Base-by-base conservation (phyloP, 2,888 invertebrate genomes). In the Junonia oenone region DNA sequence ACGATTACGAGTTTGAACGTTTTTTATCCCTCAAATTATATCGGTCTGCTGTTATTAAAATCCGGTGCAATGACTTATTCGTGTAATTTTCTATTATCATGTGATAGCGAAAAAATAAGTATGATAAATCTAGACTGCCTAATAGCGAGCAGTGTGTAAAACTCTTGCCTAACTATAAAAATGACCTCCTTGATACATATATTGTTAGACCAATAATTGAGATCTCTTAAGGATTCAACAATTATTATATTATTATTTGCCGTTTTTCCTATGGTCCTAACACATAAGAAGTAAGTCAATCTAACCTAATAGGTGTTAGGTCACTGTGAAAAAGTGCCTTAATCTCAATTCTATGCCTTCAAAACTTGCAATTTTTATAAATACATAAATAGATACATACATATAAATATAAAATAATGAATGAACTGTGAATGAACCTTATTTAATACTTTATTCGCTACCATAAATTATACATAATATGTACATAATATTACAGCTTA, bases 1-100 rank as follows among this genome's bases (percentile, higher is more conserved):
- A 59, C 45, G 59, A 59, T 59, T 54, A 45, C 54, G 59, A 59
- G 57, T 57, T 51, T 59, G 48, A 29, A 48, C 35, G 11, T 56
- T 29, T 48, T 19, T 6, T 49, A 45, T 27, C 37, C 19, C 13
- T 26, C 9, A 26, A 26, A 8, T 29, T 47, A 11, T 9, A 14
- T 13, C 6, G 31, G 13, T 14, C 6, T 40, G 29, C 29, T 19
- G 22, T 43, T 47, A 13, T 40, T 13, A 22, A 26, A 22, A 26
- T 17, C 52, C 58, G 49, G 52, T 56, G 56, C 58, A 59, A 59
- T 56, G 49, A 59, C 52, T 51, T 51, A 26, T 29, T 29, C 40
- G 6, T 26, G 17, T 5, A 35, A 37, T 43, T 46, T 15, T 38
- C n/a, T 17, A 33, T 22, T 22, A 22, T 5, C 22, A 22, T 22